phyloP scores from a whole-genome alignment of 2,797 vertebrate genomes.

The Onychomys torridus region DNA sequence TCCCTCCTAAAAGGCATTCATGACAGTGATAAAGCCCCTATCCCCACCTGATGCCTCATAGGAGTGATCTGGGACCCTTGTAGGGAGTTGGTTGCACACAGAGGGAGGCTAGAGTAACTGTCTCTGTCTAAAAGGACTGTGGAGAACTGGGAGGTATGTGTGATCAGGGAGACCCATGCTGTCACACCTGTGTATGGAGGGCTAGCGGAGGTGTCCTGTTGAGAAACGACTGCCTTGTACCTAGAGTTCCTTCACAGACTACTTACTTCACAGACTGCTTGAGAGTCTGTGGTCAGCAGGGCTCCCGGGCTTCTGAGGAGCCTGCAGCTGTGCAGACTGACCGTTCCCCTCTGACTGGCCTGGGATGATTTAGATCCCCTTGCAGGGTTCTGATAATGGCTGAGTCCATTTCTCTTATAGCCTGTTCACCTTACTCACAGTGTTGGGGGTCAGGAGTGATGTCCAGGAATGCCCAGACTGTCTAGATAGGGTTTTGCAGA shows the following conservation, averaged over 20 bases:
- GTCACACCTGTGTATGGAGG: no score
- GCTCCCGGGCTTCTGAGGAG: neutral
- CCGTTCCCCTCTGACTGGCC: neutral
- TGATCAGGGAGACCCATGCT: neutral
- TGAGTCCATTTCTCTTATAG: no score
- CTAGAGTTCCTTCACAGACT: no score
- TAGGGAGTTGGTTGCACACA: neutral
- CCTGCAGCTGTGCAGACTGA: neutral
- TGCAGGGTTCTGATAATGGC: neutral
- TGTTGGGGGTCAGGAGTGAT: neutral
- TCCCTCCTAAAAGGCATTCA: accelerated
- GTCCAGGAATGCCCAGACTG: neutral
- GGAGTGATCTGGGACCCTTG: neutral
- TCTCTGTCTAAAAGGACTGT: neutral
- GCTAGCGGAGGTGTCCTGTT: neutral
- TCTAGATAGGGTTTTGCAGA: neutral
- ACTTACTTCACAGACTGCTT: accelerated
- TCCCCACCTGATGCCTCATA: neutral
- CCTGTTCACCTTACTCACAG: neutral
- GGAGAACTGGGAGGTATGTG: neutral
- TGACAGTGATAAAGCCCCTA: neutral
- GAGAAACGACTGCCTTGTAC: neutral
- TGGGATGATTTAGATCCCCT: neutral
- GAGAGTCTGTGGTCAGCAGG: neutral
- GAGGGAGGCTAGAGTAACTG: neutral